phyloP scores from a whole-genome alignment of 1,140 invertebrate genomes.

The Colletes latitarsis region DNA sequence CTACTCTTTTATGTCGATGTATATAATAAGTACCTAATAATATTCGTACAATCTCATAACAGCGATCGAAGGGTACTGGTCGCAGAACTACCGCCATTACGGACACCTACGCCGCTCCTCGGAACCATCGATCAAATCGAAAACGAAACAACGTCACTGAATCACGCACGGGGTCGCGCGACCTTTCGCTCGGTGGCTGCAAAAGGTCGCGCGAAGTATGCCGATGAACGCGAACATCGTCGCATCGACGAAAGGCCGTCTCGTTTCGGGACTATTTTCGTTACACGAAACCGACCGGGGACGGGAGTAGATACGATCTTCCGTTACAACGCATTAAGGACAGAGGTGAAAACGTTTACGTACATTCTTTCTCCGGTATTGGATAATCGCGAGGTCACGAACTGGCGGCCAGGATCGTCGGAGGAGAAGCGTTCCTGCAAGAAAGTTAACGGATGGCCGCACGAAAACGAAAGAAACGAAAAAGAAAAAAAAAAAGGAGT shows the following conservation, averaged over 20 bases:
- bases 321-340: constrained; percentile 8
- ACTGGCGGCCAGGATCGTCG: constrained; percentile 3
- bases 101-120: not conserved
- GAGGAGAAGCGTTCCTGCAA: not conserved
- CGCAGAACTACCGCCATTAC: not conserved
- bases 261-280: constrained; percentile 23
- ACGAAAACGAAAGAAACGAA: constrained; percentile 13
- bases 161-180: constrained; percentile 38
- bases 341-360: constrained; percentile 49
- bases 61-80: not conserved
- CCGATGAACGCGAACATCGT: constrained; percentile 18
- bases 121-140: constrained; percentile 36
- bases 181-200: constrained; percentile 18
- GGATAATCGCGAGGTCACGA: constrained; percentile 54
- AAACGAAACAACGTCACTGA: constrained; percentile 37
- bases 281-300: not conserved
- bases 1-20: too few species aligned
- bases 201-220: constrained; percentile 42
- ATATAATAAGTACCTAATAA: too few species aligned
- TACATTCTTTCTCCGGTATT: constrained; percentile 40
- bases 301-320: constrained; percentile 31
- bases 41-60: not conserved
- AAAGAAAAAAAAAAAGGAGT: too few species aligned
- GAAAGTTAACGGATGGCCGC: constrained; percentile 37
- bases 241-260: constrained; percentile 4